These are phyloP conservation scores for Pyrrhia umbra DNA, from an alignment of 2,888 invertebrate genomes.

Conservation along the genomic window DNA sequence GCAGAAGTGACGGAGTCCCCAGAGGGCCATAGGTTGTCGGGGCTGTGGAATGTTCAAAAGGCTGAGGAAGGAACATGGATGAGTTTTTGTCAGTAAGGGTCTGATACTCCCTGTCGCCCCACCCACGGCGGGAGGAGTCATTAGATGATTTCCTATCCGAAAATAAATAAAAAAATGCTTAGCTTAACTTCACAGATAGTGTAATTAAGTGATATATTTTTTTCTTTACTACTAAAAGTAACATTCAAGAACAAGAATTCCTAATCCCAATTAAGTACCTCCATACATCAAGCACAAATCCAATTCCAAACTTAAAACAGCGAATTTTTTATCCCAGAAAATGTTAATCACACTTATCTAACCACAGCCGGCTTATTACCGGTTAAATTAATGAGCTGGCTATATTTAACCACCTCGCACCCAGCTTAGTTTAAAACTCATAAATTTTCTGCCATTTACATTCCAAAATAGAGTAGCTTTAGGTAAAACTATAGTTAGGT, in stretches of 20 bases:
- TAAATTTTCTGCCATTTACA: conserved; percentile 41
- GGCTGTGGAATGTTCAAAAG: no score
- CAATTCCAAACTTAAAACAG: conserved; percentile 9
- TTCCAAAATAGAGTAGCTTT: conserved; percentile 25
- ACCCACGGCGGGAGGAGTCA: no score
- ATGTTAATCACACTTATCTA: conserved; percentile 48
- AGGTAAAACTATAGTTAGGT: conserved; percentile 8
- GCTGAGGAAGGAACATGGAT: no score
- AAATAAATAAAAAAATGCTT: no score
- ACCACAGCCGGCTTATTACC: conserved; percentile 49
- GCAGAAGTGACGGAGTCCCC: no score
- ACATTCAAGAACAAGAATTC: not conserved
- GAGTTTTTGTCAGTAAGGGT: no score
- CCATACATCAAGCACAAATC: conserved; percentile 18
- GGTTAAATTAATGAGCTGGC: conserved; percentile 47
- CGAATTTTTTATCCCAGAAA: conserved; percentile 19
- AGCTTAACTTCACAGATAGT: no score
- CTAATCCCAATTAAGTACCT: conserved; percentile 8
- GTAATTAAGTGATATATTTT: no score
- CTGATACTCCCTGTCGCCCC: no score
- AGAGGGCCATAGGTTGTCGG: no score
- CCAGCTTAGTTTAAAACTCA: conserved; percentile 43
- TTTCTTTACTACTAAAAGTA: no score
- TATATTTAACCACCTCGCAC: conserved; percentile 41
- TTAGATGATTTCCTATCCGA: no score